Conservation (phyloP, 2,113 vertebrate species). For the Pithys albifrons region DNA sequence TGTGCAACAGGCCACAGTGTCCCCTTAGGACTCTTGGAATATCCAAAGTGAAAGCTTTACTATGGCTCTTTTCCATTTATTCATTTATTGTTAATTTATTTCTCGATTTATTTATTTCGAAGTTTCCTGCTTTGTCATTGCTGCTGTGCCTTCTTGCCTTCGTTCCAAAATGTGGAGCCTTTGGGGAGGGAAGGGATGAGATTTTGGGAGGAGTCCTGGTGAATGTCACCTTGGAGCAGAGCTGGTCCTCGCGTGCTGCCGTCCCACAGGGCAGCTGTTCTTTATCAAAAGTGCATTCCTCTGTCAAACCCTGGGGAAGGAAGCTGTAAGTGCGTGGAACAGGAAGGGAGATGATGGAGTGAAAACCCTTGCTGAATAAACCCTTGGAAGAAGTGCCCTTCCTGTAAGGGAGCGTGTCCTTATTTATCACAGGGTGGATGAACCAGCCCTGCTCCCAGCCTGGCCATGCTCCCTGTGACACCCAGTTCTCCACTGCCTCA, state of each 20-base stretch:
- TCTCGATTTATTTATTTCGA: not conserved
- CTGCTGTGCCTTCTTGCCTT: not conserved
- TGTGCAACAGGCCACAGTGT: not conserved
- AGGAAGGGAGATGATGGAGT: not conserved
- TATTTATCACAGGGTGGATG: not conserved
- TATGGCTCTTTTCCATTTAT: not conserved
- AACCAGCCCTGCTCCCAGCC: not conserved
- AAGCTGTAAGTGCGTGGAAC: not conserved
- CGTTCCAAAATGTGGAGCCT: not conserved
- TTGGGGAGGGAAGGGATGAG: not conserved
- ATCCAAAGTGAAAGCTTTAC: not conserved
- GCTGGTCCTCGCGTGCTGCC: accelerated
- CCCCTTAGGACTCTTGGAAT: not conserved
- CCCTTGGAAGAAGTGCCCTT: not conserved
- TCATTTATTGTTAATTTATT: not conserved
- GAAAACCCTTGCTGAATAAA: not conserved
- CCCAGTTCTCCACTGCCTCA: not conserved
- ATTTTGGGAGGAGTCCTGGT: not conserved
- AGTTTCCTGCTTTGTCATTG: not conserved
- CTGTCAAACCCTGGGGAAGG: not conserved
- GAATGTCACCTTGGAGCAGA: not conserved
- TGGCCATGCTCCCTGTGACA: accelerated
- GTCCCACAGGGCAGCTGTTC: accelerated
- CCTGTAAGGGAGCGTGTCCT: not conserved
- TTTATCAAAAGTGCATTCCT: conserved; percentile 8